These are phyloP conservation scores for Channa striata DNA, from an alignment of 2,797 vertebrate species.

Conservation along the genomic window DNA sequence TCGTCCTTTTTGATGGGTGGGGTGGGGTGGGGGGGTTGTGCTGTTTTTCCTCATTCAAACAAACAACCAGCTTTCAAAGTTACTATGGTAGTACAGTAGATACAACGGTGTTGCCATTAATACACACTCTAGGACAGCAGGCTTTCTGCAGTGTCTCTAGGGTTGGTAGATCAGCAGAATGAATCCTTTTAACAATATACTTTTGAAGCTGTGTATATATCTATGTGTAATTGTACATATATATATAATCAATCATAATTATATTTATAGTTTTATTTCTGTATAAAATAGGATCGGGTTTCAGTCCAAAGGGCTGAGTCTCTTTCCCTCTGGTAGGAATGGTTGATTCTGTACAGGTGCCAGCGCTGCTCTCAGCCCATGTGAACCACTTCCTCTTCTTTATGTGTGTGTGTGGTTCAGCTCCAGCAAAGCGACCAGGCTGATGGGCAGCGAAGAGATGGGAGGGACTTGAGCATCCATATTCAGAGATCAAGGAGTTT, in stretches of 20 bases:
- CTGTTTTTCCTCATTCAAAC: slow-evolving; percentile 70
- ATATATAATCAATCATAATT: slow-evolving; percentile 84
- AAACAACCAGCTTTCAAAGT: slow-evolving; percentile 74
- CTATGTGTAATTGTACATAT: slow-evolving; percentile 86
- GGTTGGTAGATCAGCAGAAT: slow-evolving; percentile 78
- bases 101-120: slow-evolving; percentile 91
- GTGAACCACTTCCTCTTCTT: slow-evolving; percentile 48
- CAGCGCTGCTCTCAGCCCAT: slow-evolving; percentile 66
- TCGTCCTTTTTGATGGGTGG: slow-evolving; percentile 75
- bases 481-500: slow-evolving; percentile 68
- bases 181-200: slow-evolving; percentile 82
- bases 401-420: slow-evolving; percentile 41
- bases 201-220: slow-evolving; percentile 84
- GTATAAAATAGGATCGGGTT: slow-evolving; percentile 86
- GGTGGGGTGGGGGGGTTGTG: slow-evolving; percentile 65
- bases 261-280: slow-evolving; percentile 85
- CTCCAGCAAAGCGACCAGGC: slow-evolving; percentile 50
- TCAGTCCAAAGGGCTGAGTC: slow-evolving; percentile 80
- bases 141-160: slow-evolving; percentile 76
- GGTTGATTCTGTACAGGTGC: slow-evolving; percentile 86
- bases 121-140: slow-evolving; percentile 87
- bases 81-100: slow-evolving; percentile 90
- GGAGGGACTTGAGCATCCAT: slow-evolving; percentile 73
- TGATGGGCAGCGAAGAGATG: slow-evolving; percentile 63
- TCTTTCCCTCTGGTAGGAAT: slow-evolving; percentile 80